Percentiles rank a stretch among this genome's conserved stretches.
Evolutionary conservation across 2,888 invertebrate species (phyloP).

Genomic region (Chirona hameri): DNA sequence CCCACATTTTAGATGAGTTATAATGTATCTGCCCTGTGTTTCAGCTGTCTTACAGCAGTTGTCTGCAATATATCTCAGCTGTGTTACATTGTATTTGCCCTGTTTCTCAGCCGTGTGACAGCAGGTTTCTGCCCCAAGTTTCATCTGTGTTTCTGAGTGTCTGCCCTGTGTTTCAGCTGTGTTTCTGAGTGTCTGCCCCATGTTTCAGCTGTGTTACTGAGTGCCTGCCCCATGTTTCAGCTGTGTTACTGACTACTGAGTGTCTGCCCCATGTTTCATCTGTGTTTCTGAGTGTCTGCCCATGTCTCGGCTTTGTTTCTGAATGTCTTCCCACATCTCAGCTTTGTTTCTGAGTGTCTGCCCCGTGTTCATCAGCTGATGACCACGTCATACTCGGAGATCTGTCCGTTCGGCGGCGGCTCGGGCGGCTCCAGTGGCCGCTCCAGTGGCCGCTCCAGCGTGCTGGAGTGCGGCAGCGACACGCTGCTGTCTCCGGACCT

Average conservation of each 20-base stretch:
- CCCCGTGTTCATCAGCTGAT: conserved; percentile 35
- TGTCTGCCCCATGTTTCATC: not conserved
- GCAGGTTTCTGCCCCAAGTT: not conserved
- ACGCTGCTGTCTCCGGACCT: conserved; percentile 10
- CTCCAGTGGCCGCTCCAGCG: conserved; percentile 13
- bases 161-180: not conserved
- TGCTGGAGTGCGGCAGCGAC: conserved; percentile 13
- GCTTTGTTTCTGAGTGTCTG: not conserved
- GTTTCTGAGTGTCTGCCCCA: not conserved
- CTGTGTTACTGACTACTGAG: not conserved
- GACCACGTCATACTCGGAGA: conserved; percentile 39
- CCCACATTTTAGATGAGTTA: not conserved
- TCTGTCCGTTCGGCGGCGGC: conserved; percentile 11
- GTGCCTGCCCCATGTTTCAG: not conserved
- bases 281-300: not conserved
- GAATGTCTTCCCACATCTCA: not conserved
- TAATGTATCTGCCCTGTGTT: not conserved
- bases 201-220: not conserved
- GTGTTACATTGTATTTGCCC: not conserved
- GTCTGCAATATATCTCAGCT: not conserved
- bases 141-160: not conserved
- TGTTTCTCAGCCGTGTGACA: no score
- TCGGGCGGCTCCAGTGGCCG: not conserved
- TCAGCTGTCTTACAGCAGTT: no score
- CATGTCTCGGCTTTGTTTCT: not conserved